phyloP scores from a whole-genome alignment of 2,113 vertebrate genomes.

The Vanacampus margaritifer region DNA sequence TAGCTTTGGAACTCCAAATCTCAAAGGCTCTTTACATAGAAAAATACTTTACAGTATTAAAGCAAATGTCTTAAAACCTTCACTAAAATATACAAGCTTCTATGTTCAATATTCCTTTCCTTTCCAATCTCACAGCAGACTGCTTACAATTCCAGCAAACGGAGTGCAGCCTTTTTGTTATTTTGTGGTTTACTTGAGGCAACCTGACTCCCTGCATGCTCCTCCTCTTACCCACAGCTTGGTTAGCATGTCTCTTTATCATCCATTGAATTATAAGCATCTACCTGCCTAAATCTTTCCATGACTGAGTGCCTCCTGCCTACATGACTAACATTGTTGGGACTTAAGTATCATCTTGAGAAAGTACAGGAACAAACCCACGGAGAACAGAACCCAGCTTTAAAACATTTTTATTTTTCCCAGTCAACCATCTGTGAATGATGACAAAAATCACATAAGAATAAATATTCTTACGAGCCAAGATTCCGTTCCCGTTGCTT shows the following conservation, averaged over 20 bases:
- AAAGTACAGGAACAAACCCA: constrained; percentile 3
- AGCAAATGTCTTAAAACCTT: not conserved
- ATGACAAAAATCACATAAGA: not conserved
- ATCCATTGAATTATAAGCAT: constrained; percentile 15
- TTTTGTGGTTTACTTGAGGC: not conserved
- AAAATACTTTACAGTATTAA: not conserved
- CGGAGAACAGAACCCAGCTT: not conserved
- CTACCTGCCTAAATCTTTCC: constrained; percentile 7
- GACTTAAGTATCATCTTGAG: constrained; percentile 19
- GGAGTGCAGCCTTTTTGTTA: not conserved
- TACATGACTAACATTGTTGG: constrained; percentile 21
- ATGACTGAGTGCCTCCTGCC: not conserved
- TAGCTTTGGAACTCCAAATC: not conserved
- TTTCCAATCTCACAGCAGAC: not conserved
- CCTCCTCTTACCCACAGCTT: not conserved
- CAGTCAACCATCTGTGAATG: not conserved
- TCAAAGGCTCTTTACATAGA: not conserved
- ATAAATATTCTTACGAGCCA: not conserved
- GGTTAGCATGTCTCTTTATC: not conserved
- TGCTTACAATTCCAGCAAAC: not conserved
- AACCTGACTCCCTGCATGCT: not conserved
- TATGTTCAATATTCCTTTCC: not conserved
- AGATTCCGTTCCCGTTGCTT: not conserved
- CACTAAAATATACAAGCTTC: not conserved
- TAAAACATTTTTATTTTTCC: not conserved